A percentile compares a stretch with the other conserved stretches of the same genome.
Conservation (phyloP, 2,888 invertebrate species). For the Romanomermis culicivorax region DNA sequence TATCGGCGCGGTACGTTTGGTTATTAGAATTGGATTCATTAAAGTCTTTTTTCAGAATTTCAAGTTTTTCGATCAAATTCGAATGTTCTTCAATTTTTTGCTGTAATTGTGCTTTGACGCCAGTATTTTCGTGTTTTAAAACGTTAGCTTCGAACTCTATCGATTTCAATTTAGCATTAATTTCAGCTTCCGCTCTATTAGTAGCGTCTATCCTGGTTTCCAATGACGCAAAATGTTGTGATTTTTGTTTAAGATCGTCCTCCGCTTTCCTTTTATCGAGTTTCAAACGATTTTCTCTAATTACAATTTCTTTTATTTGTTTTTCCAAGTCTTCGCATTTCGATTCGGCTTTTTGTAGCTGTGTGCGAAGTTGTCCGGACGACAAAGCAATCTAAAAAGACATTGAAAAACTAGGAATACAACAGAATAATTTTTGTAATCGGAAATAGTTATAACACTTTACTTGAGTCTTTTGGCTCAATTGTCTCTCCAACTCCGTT, state of each 20-base stretch:
- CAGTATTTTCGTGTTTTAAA: too few species aligned
- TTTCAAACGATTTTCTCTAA: not conserved
- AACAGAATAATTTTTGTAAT: too few species aligned
- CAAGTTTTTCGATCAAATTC: not conserved
- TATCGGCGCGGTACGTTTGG: too few species aligned
- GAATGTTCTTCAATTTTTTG: not conserved
- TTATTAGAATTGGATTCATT: too few species aligned
- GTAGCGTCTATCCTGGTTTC: not conserved
- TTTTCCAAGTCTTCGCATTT: not conserved
- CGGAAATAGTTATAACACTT: too few species aligned
- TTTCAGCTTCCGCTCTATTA: not conserved
- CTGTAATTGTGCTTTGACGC: not conserved
- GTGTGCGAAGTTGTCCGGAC: not conserved
- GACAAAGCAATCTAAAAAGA: too few species aligned
- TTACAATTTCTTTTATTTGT: not conserved
- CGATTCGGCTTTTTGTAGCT: not conserved
- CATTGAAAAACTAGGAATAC: too few species aligned
- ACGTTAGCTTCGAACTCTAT: not conserved
- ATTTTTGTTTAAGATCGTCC: not conserved
- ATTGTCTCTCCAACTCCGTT: not conserved
- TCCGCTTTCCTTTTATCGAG: not conserved
- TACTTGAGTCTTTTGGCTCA: not conserved
- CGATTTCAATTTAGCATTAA: not conserved
- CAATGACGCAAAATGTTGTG: not conserved
- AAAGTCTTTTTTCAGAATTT: not conserved